Percentiles rank a stretch among this genome's conserved stretches.
Conservation (phyloP, 2,888 invertebrate genomes). For the Adela reaumurella region DNA sequence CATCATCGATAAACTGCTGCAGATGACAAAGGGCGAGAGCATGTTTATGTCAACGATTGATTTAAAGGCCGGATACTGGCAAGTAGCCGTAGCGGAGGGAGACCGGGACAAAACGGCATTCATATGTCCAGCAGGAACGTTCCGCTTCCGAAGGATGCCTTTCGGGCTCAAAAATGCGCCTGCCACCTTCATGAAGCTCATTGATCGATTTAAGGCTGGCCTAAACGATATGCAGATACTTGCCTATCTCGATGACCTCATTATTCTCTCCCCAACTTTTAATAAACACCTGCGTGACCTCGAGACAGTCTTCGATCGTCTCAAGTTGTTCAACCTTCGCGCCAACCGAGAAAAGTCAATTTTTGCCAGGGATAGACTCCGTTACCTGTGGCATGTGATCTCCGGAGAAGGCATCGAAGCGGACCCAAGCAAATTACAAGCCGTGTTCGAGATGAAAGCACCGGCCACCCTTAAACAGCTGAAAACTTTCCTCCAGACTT, state of each 20-base stretch:
- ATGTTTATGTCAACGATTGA: slow-evolving; percentile 20
- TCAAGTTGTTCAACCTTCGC: slow-evolving; percentile 8
- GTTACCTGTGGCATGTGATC: slow-evolving; percentile 6
- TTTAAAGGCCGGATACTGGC: too few relatives aligned
- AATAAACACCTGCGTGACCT: slow-evolving; percentile 17
- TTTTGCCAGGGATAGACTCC: slow-evolving; percentile 2
- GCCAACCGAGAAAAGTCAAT: slow-evolving; percentile 9
- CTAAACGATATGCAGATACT: slow-evolving; percentile 10
- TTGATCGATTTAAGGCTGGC: slow-evolving; percentile 14
- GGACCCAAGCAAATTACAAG: slow-evolving; percentile 3
- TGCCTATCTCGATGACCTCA: slow-evolving; percentile 19
- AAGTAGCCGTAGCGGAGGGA: slow-evolving; percentile 13
- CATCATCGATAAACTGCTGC: slow-evolving; percentile 19
- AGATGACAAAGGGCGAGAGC: slow-evolving; percentile 14
- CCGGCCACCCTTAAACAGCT: slow-evolving; percentile 5
- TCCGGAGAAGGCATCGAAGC: slow-evolving; percentile 4
- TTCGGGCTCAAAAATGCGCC: slow-evolving; percentile 18
- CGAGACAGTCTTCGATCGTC: slow-evolving; percentile 13
- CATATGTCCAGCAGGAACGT: slow-evolving; percentile 16
- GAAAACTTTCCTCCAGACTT: slow-evolving; percentile 11
- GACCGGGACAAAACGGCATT: slow-evolving; percentile 17
- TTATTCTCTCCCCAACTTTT: slow-evolving; percentile 16
- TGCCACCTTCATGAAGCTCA: slow-evolving; percentile 8
- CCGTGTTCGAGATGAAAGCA: slow-evolving; percentile 3
- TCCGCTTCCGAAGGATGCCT: slow-evolving; percentile 17